phyloP scores from a whole-genome alignment of 2,888 invertebrate species.

The Ichneumon xanthorius region DNA sequence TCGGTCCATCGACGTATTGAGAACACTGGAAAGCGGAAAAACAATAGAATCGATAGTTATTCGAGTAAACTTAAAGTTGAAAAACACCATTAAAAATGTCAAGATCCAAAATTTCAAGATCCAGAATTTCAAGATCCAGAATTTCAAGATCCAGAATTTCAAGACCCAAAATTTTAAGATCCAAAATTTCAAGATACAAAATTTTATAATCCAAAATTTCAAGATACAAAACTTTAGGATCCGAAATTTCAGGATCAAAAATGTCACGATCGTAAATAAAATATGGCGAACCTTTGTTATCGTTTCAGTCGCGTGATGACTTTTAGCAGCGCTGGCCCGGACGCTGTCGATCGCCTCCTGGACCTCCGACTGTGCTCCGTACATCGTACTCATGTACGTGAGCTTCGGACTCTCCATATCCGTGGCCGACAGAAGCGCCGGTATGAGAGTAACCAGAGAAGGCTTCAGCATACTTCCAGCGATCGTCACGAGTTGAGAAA shows the following conservation, averaged over 20 bases:
- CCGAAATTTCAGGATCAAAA: fast-evolving
- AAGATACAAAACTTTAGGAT: too few species aligned
- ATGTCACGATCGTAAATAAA: too few species aligned
- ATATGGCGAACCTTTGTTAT: constrained; percentile 89
- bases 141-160: too few species aligned
- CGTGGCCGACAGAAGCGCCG: constrained; percentile 93
- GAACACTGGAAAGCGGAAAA: constrained; percentile 85
- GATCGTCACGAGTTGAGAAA: constrained; percentile 93
- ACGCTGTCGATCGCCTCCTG: constrained; percentile 92
- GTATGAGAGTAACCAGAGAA: constrained; percentile 92
- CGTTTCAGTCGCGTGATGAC: constrained; percentile 95
- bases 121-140: too few species aligned
- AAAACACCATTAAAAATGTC: not conserved
- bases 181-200: too few species aligned
- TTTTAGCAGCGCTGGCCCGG: constrained; percentile 92
- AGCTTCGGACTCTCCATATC: constrained; percentile 92
- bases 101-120: too few species aligned
- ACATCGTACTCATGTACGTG: constrained; percentile 91
- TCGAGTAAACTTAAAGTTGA: not conserved
- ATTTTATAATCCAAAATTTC: too few species aligned
- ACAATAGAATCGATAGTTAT: constrained; percentile 32
- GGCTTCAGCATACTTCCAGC: constrained; percentile 93
- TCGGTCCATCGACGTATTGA: constrained; percentile 91
- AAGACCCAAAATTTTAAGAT: too few species aligned
- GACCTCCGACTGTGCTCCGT: constrained; percentile 89